phyloP scores from a whole-genome alignment of 2,113 vertebrate genomes.

The Pteropus alecto region DNA sequence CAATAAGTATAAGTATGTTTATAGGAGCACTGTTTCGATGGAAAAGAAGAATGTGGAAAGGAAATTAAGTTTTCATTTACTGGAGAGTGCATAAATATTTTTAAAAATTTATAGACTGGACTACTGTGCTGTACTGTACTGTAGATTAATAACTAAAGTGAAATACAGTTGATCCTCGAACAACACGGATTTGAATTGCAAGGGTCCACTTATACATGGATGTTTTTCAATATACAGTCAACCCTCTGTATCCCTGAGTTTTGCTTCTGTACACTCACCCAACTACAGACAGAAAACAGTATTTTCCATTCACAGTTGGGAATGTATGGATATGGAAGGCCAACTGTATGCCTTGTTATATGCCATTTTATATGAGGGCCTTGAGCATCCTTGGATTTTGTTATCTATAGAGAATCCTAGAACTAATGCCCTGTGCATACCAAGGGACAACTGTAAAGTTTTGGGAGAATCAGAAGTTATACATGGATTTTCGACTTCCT shows the following conservation, averaged over 20 bases:
- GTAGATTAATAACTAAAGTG: neutral
- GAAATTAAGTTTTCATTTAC: conserved; percentile 40
- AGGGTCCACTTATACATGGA: neutral
- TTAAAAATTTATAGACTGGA: neutral
- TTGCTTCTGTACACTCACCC: neutral
- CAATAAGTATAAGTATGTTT: neutral
- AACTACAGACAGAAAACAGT: neutral
- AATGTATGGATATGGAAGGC: neutral
- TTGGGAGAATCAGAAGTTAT: neutral
- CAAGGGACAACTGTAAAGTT: neutral
- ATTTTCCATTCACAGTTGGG: neutral
- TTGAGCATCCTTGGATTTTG: neutral
- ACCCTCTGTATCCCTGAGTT: neutral
- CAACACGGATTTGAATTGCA: neutral
- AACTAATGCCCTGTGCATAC: neutral
- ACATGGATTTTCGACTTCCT: neutral
- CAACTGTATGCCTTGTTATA: neutral
- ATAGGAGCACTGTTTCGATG: conserved; percentile 7
- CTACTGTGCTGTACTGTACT: neutral
- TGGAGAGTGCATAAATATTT: neutral
- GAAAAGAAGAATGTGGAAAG: conserved; percentile 23
- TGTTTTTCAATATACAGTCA: neutral
- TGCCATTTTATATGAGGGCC: neutral
- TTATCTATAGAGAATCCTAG: neutral
- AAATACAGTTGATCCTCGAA: neutral